Percentiles rank a stretch among this genome's conserved stretches.
Conservation (phyloP, 2,113 vertebrate genomes). For the Brachyhypopomus occidentalis region DNA sequence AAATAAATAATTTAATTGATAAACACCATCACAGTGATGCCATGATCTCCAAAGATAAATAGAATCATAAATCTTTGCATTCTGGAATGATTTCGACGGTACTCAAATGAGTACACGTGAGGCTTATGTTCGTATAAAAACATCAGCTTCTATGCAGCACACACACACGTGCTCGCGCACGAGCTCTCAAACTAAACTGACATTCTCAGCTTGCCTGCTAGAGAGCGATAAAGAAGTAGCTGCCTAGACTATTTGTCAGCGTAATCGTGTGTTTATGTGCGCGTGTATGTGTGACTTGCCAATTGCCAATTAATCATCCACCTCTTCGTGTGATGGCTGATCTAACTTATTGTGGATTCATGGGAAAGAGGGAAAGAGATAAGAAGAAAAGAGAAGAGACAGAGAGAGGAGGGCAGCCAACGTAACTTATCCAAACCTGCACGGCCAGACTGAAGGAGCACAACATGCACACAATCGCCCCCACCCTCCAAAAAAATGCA, state of each 20-base stretch:
- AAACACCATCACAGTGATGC: too few species aligned
- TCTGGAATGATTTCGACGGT: too few species aligned
- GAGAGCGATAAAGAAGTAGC: slow-evolving; percentile 56
- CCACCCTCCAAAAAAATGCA: too few species aligned
- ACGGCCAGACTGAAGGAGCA: background rate
- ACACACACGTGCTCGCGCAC: background rate
- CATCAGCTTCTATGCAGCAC: too few species aligned
- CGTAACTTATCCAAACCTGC: background rate
- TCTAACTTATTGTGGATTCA: slow-evolving; percentile 18
- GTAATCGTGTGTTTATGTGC: slow-evolving; percentile 28
- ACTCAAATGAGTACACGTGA: too few species aligned
- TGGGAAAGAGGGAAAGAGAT: slow-evolving; percentile 1
- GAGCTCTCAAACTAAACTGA: slow-evolving; percentile 8
- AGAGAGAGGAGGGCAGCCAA: slow-evolving; percentile 32
- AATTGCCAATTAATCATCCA: slow-evolving; percentile 54
- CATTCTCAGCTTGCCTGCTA: slow-evolving; percentile 40
- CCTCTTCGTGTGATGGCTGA: slow-evolving; percentile 37
- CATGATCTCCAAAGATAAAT: too few species aligned
- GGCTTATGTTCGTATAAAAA: too few species aligned
- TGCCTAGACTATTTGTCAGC: slow-evolving; percentile 53
- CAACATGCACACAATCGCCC: background rate
- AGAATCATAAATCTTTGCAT: too few species aligned
- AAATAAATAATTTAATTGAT: too few species aligned
- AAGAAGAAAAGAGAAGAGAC: background rate
- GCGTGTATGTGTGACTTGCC: slow-evolving; percentile 34